Base-by-base conservation (phyloP, 30 jellyfish, hydroid and myxozoan genomes). In the Aurelia aurita complex sp. Pacific region DNA sequence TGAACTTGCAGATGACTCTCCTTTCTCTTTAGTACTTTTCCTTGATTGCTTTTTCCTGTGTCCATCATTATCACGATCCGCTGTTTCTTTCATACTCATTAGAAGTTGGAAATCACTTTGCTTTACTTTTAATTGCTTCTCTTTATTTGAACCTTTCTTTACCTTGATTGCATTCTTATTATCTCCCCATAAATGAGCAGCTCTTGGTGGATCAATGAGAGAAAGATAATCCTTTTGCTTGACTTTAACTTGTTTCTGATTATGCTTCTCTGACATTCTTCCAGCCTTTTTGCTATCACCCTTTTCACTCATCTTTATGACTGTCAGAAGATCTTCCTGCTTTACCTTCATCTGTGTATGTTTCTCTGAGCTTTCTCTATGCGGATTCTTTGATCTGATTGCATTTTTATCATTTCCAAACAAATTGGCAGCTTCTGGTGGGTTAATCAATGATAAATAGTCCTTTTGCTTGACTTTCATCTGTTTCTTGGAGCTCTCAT, bases 221-320 rank as follows among this genome's bases (percentile, higher is more conserved):
- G 38, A 85, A 15, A 80, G 57, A 73, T 80, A 88, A 33, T 73
- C 97, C 33, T 80, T 88, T 73, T 80, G 97, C 19, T 81, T 80
- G 73, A 88, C 85, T 33, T 69, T 80, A 46, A 14, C 61, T 16
- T 67, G 86, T 59, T 73, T 88, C 68, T 73, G 57, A 40, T 18
- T n/a, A 40, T 38, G 33, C 38, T 50, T 71, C 17, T 29, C 52
- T 54, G 91, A 79, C 86, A 82, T 82, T 11, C 18, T 71, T 23
- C 77, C 36, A 6, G 16, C 36, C n/a, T 68, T 18, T 7, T 52
- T 32, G 35, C 53, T 13, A 23, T 29, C 64, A 3, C 42, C 86
- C 10, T 57, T 38, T 12, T 73, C 46, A 57, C 19, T 59, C 77
- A 43, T 77, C 16, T 64, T 84, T 50, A 84, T 36, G 14, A 74